Percentiles rank a stretch among this genome's conserved stretches.
These are phyloP conservation scores for Drosophila grimshawi DNA, from an alignment of 1,140 invertebrate genomes.

Conservation along the genomic window DNA sequence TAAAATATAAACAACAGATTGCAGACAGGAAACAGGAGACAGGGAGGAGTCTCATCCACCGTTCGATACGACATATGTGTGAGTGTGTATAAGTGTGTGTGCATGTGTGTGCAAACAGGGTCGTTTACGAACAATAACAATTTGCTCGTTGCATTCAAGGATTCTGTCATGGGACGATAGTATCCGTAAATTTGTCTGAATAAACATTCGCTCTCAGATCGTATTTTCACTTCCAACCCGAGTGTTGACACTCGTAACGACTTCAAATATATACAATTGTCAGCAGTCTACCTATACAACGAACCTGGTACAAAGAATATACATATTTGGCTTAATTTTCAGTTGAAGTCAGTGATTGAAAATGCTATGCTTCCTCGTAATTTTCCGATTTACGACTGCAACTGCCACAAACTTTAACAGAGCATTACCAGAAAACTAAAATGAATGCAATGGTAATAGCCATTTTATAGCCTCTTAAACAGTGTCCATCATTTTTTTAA, in stretches of 20 bases:
- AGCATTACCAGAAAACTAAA: no score
- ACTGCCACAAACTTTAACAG: no score
- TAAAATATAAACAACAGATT: constrained; percentile 44
- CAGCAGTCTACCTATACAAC: not conserved
- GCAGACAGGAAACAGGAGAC: not conserved
- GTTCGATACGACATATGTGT: constrained; percentile 35
- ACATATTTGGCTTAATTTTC: no score
- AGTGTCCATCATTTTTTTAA: no score
- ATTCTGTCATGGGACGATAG: not conserved
- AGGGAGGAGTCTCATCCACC: constrained; percentile 45
- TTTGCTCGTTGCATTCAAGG: constrained; percentile 34
- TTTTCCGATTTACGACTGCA: no score
- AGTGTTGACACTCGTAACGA: constrained; percentile 22
- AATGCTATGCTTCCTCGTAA: no score
- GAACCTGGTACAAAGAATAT: no score
- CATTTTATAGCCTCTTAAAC: no score
- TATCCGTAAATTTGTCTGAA: constrained; percentile 61
- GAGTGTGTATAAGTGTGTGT: constrained; percentile 15
- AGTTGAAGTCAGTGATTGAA: no score
- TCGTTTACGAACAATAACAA: constrained; percentile 28
- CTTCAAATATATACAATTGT: constrained; percentile 4
- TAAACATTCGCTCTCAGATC: constrained; percentile 42
- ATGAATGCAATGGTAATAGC: no score
- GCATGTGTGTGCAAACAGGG: not conserved
- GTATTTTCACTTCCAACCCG: constrained; percentile 9